phyloP scores from a whole-genome alignment of 2,888 invertebrate species.

The Drosophila ustulata region DNA sequence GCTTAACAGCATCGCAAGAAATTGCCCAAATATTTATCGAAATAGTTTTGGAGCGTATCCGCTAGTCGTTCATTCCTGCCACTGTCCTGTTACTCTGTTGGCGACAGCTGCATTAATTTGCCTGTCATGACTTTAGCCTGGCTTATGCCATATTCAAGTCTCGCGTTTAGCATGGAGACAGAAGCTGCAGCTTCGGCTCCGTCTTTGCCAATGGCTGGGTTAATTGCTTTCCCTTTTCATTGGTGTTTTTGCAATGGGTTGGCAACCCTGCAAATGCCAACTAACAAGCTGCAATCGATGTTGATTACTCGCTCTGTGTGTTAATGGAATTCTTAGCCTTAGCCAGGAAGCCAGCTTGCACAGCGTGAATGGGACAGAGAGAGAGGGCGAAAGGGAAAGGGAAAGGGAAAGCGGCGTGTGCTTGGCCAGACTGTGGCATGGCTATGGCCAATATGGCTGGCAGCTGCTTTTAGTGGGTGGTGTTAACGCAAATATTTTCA shows the following conservation, averaged over 20 bases:
- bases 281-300: constrained; percentile 41
- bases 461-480: constrained; percentile 50
- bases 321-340: constrained; percentile 27
- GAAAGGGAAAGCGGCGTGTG: not conserved
- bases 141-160: constrained; percentile 40
- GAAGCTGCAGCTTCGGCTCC: constrained; percentile 8
- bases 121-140: constrained; percentile 54
- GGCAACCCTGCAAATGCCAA: constrained; percentile 38
- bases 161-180: not conserved
- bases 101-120: constrained; percentile 64
- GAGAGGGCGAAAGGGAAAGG: not conserved
- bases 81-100: constrained; percentile 21
- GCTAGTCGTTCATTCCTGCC: not conserved
- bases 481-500: constrained; percentile 76
- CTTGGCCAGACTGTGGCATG: constrained; percentile 17
- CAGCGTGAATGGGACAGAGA: not conserved
- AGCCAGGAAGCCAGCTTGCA: constrained; percentile 20
- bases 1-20: not conserved
- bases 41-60: constrained; percentile 10
- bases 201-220: constrained; percentile 13
- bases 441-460: constrained; percentile 41
- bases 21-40: not conserved
- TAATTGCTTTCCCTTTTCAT: constrained; percentile 48
- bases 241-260: not conserved
- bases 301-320: constrained; percentile 31